phyloP scores from a whole-genome alignment of 2,888 invertebrate species.

The Archips crataeganus region DNA sequence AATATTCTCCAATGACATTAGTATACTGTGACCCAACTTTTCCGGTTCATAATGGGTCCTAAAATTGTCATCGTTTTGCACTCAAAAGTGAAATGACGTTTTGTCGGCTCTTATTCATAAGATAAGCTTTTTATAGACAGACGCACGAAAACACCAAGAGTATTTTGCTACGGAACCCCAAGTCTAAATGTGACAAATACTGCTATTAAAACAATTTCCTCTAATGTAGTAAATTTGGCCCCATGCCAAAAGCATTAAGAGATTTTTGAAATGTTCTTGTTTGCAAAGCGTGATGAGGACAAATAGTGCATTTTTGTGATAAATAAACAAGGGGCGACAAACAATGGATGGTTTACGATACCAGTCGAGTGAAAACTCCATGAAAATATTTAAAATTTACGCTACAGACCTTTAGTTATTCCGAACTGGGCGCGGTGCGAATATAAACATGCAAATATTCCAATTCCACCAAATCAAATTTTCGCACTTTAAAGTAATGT shows the following conservation, averaged over 20 bases:
- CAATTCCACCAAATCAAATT: conserved; percentile 13
- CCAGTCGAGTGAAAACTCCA: conserved; percentile 3
- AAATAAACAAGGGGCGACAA: conserved; percentile 39
- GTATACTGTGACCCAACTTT: too few species aligned
- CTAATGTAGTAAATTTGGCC: conserved; percentile 20
- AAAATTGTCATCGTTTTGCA: too few species aligned
- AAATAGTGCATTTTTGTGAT: conserved; percentile 28
- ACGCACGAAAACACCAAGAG: not conserved
- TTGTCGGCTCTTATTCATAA: not conserved
- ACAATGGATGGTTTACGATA: conserved; percentile 37
- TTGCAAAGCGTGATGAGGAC: conserved; percentile 19
- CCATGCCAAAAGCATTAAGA: conserved; percentile 19
- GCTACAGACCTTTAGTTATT: conserved; percentile 4
- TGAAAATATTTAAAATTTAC: conserved; percentile 32
- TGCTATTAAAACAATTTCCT: conserved; percentile 8
- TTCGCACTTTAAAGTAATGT: conserved; percentile 23
- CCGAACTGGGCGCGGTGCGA: not conserved
- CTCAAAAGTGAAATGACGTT: too few species aligned
- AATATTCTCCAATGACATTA: too few species aligned
- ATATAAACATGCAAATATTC: conserved; percentile 1
- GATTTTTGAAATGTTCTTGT: conserved; percentile 30
- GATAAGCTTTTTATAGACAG: not conserved
- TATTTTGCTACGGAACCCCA: not conserved
- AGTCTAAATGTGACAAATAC: not conserved
- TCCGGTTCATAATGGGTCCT: too few species aligned